A percentile compares a stretch with the other conserved stretches of the same genome.
These are phyloP conservation scores for Crotalus tigris DNA, from an alignment of 2,113 vertebrate species.

Conservation along the genomic window DNA sequence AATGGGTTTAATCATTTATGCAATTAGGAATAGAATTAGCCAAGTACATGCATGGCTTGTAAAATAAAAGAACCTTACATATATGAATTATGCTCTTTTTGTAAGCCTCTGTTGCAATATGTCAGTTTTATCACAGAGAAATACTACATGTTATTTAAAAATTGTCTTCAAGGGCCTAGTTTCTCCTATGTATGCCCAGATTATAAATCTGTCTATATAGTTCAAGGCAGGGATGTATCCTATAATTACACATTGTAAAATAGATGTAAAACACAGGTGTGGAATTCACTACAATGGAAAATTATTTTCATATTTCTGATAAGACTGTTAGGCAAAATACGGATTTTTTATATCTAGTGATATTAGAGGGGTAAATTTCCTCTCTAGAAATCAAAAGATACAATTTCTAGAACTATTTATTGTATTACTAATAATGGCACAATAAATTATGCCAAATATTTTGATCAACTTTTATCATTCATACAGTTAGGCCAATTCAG, in stretches of 20 bases:
- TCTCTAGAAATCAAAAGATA: not conserved
- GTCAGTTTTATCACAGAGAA: not conserved
- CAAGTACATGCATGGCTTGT: not conserved
- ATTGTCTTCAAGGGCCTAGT: too few relatives aligned
- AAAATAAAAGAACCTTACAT: not conserved
- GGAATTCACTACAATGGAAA: not conserved
- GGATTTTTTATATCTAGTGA: not conserved
- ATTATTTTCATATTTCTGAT: not conserved
- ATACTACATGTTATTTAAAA: not conserved
- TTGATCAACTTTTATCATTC: not conserved
- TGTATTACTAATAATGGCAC: not conserved
- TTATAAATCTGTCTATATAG: not conserved
- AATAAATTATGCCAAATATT: not conserved
- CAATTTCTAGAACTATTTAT: not conserved
- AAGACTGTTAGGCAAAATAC: too few relatives aligned
- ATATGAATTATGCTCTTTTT: not conserved
- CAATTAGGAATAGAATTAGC: not conserved
- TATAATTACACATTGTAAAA: not conserved
- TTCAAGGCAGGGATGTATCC: not conserved
- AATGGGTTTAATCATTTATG: not conserved
- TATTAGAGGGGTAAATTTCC: not conserved
- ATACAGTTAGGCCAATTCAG: not conserved
- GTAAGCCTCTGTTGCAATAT: not conserved
- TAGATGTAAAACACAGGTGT: not conserved
- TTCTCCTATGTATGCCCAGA: not conserved